Evolutionary conservation across 2,888 invertebrate species (phyloP), one percentile per base, ranked within the genome.

Genomic region (Eupithecia exiguata): DNA sequence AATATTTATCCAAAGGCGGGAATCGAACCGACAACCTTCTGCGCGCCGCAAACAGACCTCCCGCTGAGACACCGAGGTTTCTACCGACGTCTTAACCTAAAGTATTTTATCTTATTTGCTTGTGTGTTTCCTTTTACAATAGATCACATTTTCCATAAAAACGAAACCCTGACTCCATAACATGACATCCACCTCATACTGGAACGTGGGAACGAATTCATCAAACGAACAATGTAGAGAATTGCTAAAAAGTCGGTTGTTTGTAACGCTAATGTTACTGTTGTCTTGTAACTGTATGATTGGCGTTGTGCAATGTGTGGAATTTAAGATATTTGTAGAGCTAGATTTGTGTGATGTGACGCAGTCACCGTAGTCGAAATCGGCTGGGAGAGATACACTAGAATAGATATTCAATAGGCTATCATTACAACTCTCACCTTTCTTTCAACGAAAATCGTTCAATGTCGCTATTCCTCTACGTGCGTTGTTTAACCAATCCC

Each of bases 191-290:
- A 43, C 67, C 40, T 71, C 38, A 74, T 77, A 88, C 79, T 90
- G 82, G 92, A 86, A 89, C 93, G 93, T 93, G 93, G 79, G 93
- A 93, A 86, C 81, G 80, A 84, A 85, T 85, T 68, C 85, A 87
- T 88, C 83, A 81, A 87, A 53, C 49, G 49, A n/a, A 92, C 92
- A 92, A 92, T 90, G 84, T 85, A 79, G 80, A 84, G 86, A 84
- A 87, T 89, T 88, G 86, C 87, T 86, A 86, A 90, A 90, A 88
- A 85, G 83, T 79, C 80, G 80, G 79, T 68, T 89, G 87, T 86
- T 87, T 89, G 83, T 83, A 88, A 87, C 86, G 84, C 79, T 87
- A 87, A 79, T 78, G 82, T 84, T 86, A 86, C 86, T 86, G 86
- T 89, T 87, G 86, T 66, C 40, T 84, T 84, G 82, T 85, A 84